Percentiles rank a stretch among this genome's conserved stretches.
These are phyloP conservation scores for Phalangium opilio DNA, from an alignment of 2,888 invertebrate species.

Conservation along the genomic window DNA sequence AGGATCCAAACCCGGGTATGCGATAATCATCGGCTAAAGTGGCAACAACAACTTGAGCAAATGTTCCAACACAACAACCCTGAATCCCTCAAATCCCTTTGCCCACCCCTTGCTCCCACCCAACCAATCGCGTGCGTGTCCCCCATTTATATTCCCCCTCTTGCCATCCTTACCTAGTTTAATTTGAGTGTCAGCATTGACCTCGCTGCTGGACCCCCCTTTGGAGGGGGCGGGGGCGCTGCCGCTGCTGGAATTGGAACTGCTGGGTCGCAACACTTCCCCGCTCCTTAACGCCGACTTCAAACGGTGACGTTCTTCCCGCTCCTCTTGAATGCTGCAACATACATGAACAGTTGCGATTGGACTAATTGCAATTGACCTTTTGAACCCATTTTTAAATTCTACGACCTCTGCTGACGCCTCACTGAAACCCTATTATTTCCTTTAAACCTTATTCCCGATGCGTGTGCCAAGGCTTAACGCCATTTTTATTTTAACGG, in stretches of 20 bases:
- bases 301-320: constrained; percentile 85
- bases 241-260: too few relatives aligned
- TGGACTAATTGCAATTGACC: not conserved
- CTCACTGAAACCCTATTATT: too few relatives aligned
- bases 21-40: constrained; percentile 20
- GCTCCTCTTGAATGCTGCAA: constrained; percentile 83
- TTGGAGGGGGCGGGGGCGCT: constrained; percentile 8
- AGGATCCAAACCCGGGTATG: constrained; percentile 47
- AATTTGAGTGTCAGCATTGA: constrained; percentile 12
- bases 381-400: too few relatives aligned
- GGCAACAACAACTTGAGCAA: not conserved
- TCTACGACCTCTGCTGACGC: too few relatives aligned
- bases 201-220: constrained; percentile 9
- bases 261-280: too few relatives aligned
- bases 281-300: constrained; percentile 50
- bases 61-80: not conserved
- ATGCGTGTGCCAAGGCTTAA: too few relatives aligned
- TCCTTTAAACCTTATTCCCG: too few relatives aligned
- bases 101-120: too few relatives aligned
- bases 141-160: too few relatives aligned
- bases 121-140: too few relatives aligned
- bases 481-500: too few relatives aligned
- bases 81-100: not conserved
- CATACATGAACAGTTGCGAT: too few relatives aligned
- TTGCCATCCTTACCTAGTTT: constrained; percentile 10